A percentile compares a stretch with the other conserved stretches of the same genome.
These are phyloP conservation scores for Emydocephalus ijimae DNA, from an alignment of 2,113 vertebrate species.

Conservation along the genomic window DNA sequence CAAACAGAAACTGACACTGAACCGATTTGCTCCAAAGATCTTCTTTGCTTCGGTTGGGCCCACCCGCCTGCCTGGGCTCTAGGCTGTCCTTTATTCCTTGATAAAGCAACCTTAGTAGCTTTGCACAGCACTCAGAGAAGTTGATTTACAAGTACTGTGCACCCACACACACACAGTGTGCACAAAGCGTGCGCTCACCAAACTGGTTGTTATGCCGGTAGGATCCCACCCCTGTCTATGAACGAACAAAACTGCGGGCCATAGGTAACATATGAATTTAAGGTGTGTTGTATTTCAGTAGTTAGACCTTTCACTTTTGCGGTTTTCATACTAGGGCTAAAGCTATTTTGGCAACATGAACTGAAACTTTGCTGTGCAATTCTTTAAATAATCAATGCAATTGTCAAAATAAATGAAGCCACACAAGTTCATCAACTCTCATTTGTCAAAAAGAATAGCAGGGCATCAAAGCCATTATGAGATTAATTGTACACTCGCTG, in stretches of 20 bases:
- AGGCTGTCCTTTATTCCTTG: too few relatives aligned
- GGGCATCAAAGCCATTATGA: conserved; percentile 82
- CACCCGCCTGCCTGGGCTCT: too few relatives aligned
- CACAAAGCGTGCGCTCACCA: too few relatives aligned
- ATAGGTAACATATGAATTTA: conserved; percentile 31
- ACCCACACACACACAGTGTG: too few relatives aligned
- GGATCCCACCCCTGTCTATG: background rate
- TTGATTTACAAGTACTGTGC: too few relatives aligned
- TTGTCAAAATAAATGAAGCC: conserved; percentile 63
- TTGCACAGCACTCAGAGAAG: too few relatives aligned
- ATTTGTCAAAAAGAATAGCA: conserved; percentile 80
- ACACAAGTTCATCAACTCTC: conserved; percentile 79
- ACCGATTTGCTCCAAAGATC: too few relatives aligned
- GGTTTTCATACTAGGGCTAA: conserved; percentile 59
- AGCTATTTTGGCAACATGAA: conserved; percentile 62
- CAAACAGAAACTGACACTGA: too few relatives aligned
- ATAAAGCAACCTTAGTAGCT: too few relatives aligned
- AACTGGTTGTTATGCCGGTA: too few relatives aligned
- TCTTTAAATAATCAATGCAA: conserved; percentile 68
- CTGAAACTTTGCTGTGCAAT: conserved; percentile 60
- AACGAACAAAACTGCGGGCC: conserved; percentile 44
- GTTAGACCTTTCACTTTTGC: conserved; percentile 42
- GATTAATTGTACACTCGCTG: conserved; percentile 79
- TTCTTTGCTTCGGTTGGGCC: too few relatives aligned
- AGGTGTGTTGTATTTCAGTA: conserved; percentile 41